These are phyloP conservation scores for Chironomus tentans DNA, from an alignment of 2,888 invertebrate species.

Conservation along the genomic window DNA sequence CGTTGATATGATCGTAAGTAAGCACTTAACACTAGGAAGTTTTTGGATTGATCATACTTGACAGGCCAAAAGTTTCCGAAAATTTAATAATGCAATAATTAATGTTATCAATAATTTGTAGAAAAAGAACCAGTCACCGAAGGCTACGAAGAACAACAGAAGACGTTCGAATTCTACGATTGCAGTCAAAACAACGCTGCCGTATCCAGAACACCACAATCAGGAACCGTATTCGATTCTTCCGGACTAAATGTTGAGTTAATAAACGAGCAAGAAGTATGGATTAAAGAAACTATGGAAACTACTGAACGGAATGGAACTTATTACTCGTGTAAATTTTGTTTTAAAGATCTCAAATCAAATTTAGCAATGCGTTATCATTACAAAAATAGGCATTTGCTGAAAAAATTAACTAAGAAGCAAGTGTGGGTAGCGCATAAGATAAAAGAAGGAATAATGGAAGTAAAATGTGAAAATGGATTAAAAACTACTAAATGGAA, in stretches of 20 bases:
- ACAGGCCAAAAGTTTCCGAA: no score
- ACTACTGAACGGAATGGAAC: neutral
- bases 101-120: no score
- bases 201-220: neutral
- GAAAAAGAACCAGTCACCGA: no score
- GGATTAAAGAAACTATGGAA: neutral
- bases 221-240: neutral
- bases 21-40: no score
- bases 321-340: neutral
- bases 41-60: no score
- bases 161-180: no score
- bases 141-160: no score
- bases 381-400: neutral
- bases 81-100: no score
- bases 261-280: neutral
- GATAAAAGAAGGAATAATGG: neutral
- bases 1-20: no score
- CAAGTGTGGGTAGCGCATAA: neutral
- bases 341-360: neutral
- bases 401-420: neutral
- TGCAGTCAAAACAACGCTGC: neutral
- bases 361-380: neutral
- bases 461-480: neutral
- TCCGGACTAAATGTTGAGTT: neutral
- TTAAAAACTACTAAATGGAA: neutral